A percentile compares a stretch with the other conserved stretches of the same genome.
Conservation (phyloP, 2,113 vertebrate species). For the Dasypus novemcinctus region DNA sequence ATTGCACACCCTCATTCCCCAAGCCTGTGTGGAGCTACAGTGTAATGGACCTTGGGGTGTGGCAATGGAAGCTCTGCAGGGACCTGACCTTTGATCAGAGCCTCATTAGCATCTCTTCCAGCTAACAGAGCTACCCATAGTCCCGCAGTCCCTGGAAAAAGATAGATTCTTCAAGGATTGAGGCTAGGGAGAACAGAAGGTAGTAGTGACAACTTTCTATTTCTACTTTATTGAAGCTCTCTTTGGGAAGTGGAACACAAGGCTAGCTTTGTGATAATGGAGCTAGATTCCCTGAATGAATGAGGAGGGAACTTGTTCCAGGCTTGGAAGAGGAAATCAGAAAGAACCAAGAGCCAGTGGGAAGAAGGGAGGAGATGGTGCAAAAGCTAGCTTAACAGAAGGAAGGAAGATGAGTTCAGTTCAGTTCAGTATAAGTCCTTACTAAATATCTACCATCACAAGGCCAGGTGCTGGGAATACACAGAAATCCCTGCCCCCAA, state of each 20-base stretch:
- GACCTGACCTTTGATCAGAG: background rate
- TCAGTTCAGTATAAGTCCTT: background rate
- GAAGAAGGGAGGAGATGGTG: background rate
- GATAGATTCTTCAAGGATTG: background rate
- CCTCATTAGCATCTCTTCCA: background rate
- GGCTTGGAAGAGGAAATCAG: background rate
- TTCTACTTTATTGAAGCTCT: background rate
- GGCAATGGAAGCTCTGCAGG: background rate
- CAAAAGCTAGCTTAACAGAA: background rate
- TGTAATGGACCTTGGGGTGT: background rate
- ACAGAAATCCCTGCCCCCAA: background rate
- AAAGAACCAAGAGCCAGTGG: background rate
- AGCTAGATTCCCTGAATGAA: background rate
- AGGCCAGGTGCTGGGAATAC: background rate
- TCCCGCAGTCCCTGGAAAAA: background rate
- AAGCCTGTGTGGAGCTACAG: background rate
- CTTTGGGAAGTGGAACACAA: background rate
- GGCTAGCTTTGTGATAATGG: background rate
- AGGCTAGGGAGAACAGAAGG: background rate
- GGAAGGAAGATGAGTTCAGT: background rate
- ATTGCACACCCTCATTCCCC: background rate
- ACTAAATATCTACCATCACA: background rate
- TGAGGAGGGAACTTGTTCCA: background rate
- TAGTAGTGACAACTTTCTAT: background rate
- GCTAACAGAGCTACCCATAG: background rate